A percentile compares a stretch with the other conserved stretches of the same genome.
Conservation (phyloP, 2,888 invertebrate species). For the Drosophila nr. perissopoda region DNA sequence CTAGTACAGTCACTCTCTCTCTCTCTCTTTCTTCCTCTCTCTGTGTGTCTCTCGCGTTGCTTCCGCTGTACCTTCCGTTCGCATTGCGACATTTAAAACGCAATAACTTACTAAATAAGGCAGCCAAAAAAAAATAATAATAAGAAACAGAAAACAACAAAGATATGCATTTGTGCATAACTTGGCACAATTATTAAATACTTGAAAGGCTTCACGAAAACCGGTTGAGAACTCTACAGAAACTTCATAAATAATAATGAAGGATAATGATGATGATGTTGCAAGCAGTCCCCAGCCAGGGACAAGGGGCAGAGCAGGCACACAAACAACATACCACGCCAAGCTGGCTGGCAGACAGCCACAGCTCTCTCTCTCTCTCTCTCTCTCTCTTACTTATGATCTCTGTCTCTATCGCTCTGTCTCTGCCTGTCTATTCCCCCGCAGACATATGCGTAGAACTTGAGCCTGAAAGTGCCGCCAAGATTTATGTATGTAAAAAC, state of each 20-base stretch:
- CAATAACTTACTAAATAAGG: slow-evolving; percentile 79
- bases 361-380: background rate
- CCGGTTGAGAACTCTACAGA: slow-evolving; percentile 54
- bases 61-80: slow-evolving; percentile 20
- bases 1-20: slow-evolving; percentile 2
- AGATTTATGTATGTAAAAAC: slow-evolving; percentile 62
- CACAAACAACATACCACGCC: slow-evolving; percentile 36
- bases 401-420: background rate
- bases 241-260: slow-evolving; percentile 75
- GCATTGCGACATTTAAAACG: slow-evolving; percentile 66
- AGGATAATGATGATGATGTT: slow-evolving; percentile 79
- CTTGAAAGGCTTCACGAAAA: slow-evolving; percentile 63
- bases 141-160: slow-evolving; percentile 2
- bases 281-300: slow-evolving; percentile 32
- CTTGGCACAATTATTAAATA: slow-evolving; percentile 82
- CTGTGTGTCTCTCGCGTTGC: background rate
- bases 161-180: slow-evolving; percentile 59
- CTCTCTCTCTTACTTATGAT: background rate
- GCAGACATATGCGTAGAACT: slow-evolving; percentile 39
- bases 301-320: slow-evolving; percentile 7
- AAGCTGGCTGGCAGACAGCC: slow-evolving; percentile 47
- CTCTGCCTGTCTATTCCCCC: background rate
- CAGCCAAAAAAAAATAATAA: slow-evolving; percentile 51
- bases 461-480: slow-evolving; percentile 57
- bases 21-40: background rate